These are phyloP conservation scores for Prenolepis imparis DNA, from an alignment of 2,888 invertebrate genomes.

Conservation along the genomic window DNA sequence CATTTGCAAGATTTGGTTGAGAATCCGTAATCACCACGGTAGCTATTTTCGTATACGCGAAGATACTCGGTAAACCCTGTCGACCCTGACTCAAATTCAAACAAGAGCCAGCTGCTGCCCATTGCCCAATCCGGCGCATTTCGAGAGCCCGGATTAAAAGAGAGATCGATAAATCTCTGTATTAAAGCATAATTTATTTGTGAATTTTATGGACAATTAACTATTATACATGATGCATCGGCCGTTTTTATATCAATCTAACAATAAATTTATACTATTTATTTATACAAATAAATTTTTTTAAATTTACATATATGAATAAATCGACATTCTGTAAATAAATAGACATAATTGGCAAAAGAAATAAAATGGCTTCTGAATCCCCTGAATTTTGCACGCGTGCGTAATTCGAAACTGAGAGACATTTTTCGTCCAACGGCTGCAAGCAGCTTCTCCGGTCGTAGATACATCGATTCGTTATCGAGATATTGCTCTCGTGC, in stretches of 20 bases:
- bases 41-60: conserved; percentile 75
- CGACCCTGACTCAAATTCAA: conserved; percentile 82
- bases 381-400: conserved; percentile 34
- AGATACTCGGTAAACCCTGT: conserved; percentile 66
- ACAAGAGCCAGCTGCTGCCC: conserved; percentile 74
- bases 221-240: not conserved
- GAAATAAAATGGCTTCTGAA: not conserved
- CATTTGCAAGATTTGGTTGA: conserved; percentile 71
- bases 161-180: conserved; percentile 44
- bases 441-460: conserved; percentile 31
- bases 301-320: not conserved
- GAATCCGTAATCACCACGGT: conserved; percentile 63
- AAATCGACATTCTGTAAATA: not conserved
- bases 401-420: conserved; percentile 39
- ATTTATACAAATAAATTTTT: not conserved
- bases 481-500: conserved; percentile 61
- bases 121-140: conserved; percentile 70
- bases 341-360: not conserved
- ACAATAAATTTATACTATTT: not conserved
- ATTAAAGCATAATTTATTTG: conserved; percentile 23
- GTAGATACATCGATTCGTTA: conserved; percentile 71
- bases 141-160: conserved; percentile 44
- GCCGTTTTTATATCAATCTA: not conserved
- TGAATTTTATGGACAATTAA: not conserved
- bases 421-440: conserved; percentile 56